Percentiles rank a stretch among this genome's conserved stretches.
phyloP scores from a whole-genome alignment of 2,888 invertebrate genomes.

The Trissolcus brochymenae region DNA sequence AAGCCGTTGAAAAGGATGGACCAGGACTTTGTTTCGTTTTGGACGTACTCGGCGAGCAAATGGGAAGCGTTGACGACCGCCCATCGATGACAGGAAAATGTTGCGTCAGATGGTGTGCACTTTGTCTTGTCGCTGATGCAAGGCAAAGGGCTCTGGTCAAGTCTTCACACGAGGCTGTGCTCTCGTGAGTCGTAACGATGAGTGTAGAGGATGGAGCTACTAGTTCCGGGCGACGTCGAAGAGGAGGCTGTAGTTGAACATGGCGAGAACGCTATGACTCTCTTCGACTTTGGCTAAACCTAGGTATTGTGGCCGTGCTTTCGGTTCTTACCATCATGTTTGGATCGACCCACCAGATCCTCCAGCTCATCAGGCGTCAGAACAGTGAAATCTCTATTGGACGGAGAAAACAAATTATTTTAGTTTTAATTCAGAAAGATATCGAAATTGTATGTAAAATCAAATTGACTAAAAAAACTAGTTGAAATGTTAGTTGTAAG shows the following conservation, averaged over 20 bases:
- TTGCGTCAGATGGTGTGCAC: no score
- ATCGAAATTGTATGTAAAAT: no score
- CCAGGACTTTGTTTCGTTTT: constrained; percentile 17
- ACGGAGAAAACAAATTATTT: background rate
- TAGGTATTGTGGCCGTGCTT: constrained; percentile 72
- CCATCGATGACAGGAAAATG: constrained; percentile 11
- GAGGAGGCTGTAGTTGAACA: constrained; percentile 71
- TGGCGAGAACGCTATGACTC: constrained; percentile 68
- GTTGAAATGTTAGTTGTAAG: no score
- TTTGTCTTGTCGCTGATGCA: constrained; percentile 1
- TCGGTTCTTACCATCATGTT: constrained; percentile 78
- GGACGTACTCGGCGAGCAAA: constrained; percentile 14
- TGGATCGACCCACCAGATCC: constrained; percentile 78
- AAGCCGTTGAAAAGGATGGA: constrained; percentile 30
- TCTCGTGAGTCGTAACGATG: constrained; percentile 73
- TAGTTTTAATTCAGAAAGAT: no score
- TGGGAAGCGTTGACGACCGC: constrained; percentile 11
- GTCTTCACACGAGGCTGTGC: constrained; percentile 73
- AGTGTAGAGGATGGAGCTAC: constrained; percentile 72
- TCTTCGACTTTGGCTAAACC: constrained; percentile 71
- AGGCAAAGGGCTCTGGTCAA: background rate
- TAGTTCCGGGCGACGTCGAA: constrained; percentile 71
- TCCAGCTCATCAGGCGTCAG: constrained; percentile 80
- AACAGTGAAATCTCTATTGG: constrained; percentile 73
- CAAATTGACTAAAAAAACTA: no score